Percentiles rank a stretch among this genome's conserved stretches.
Conservation (phyloP, 2,888 invertebrate genomes). For the Gastrophysa polygoni region DNA sequence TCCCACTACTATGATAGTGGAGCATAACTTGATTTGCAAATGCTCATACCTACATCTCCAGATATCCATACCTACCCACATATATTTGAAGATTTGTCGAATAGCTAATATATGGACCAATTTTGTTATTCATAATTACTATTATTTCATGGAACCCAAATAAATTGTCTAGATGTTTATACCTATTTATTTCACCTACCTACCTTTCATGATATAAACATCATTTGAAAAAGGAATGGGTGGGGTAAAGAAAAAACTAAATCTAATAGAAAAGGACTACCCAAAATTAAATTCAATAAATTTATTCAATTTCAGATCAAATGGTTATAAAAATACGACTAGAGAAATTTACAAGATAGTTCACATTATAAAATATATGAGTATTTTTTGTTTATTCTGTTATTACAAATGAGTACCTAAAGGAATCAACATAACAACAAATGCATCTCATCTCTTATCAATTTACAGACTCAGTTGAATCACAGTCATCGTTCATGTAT, state of each 20-base stretch:
- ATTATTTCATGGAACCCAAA: too few relatives aligned
- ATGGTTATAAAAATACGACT: constrained; percentile 26
- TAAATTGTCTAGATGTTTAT: too few relatives aligned
- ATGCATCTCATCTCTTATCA: not conserved
- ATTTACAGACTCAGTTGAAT: not conserved
- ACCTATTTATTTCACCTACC: constrained; percentile 5
- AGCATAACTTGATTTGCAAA: not conserved
- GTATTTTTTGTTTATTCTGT: too few relatives aligned
- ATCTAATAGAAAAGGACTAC: constrained; percentile 50
- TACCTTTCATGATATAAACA: too few relatives aligned
- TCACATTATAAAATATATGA: constrained; percentile 9
- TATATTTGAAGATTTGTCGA: not conserved
- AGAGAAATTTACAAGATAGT: constrained; percentile 16
- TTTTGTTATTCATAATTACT: too few relatives aligned
- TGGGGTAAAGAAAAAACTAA: constrained; percentile 24
- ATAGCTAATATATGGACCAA: not conserved
- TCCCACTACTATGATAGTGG: not conserved
- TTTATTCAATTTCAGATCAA: constrained; percentile 47
- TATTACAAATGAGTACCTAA: not conserved
- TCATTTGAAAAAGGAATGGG: constrained; percentile 11
- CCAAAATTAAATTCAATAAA: constrained; percentile 51
- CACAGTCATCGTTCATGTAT: not conserved
- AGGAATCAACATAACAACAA: constrained; percentile 4
- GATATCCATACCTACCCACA: constrained; percentile 6
- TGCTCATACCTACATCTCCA: not conserved